These are phyloP conservation scores for chimpanzee (Pan troglodytes) DNA, from an alignment of 2,113 vertebrate species.

Conservation along the genomic window NHGRI_mPanTro3-v2.1_pri NC_086015.1:65316001-65316500, in stretches of 20 bases:
- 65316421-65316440: too few species aligned
- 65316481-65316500: too few species aligned
- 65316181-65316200: not conserved
- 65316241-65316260: not conserved
- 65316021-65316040: not conserved
- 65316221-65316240: not conserved
- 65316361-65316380: too few species aligned
- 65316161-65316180: not conserved
- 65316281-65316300: not conserved
- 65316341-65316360: too few species aligned
- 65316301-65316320: too few species aligned
- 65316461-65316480: too few species aligned
- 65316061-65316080: not conserved
- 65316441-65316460: too few species aligned
- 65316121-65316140: not conserved
- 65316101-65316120: not conserved
- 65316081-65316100: not conserved
- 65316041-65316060: not conserved
- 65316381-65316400: too few species aligned
- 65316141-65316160: conserved; percentile 12
- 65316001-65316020: not conserved
- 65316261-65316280: not conserved
- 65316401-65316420: too few species aligned
- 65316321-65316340: too few species aligned
- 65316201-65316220: not conserved